phyloP scores from a whole-genome alignment of 2,888 invertebrate species.

The Megalurothrips usitatus region DNA sequence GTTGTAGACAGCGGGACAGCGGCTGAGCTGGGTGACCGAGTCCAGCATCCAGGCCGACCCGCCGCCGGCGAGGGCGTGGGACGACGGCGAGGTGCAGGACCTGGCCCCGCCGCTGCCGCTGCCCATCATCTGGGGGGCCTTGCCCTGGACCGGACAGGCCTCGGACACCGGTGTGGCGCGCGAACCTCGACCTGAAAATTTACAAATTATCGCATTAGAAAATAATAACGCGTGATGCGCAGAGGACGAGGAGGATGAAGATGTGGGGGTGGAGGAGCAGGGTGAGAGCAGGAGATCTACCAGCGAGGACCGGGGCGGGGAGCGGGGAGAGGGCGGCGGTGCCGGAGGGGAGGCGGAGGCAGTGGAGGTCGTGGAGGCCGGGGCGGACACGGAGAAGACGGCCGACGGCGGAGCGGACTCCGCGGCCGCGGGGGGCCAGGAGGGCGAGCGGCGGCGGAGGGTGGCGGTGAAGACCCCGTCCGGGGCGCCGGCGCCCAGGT shows the following conservation, averaged over 20 bases:
- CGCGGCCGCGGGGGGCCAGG: background rate
- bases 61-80: background rate
- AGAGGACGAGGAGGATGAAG: background rate
- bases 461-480: background rate
- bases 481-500: background rate
- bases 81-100: background rate
- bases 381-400: background rate
- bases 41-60: background rate
- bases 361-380: background rate
- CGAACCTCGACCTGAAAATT: too few relatives aligned
- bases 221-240: background rate
- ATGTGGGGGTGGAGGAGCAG: background rate
- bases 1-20: background rate
- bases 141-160: background rate
- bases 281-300: background rate
- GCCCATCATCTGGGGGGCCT: conserved; percentile 1
- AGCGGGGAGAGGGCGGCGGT: background rate
- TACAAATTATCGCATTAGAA: too few relatives aligned
- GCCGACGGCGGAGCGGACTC: background rate
- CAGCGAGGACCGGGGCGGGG: too few relatives aligned
- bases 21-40: background rate
- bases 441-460: background rate
- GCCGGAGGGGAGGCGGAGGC: background rate
- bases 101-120: background rate
- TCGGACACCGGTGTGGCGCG: background rate